Evolutionary conservation across 1,140 invertebrate species (phyloP).

Genomic region (Drosophila hydei): DNA sequence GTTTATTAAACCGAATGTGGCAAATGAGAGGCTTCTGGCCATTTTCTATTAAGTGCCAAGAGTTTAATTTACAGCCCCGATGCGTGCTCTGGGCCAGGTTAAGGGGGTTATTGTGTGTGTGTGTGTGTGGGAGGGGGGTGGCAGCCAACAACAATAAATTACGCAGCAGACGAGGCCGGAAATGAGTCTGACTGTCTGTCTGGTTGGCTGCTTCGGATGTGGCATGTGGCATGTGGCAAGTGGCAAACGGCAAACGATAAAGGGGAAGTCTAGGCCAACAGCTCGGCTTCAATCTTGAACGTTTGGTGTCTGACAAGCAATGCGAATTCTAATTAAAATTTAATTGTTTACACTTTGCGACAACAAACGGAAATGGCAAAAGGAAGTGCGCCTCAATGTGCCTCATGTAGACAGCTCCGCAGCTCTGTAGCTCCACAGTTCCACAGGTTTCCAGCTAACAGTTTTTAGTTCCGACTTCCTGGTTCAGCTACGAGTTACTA

Average conservation of each 20-base stretch:
- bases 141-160: conserved; percentile 55
- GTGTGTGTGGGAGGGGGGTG: too few relatives aligned
- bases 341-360: conserved; percentile 81
- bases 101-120: too few relatives aligned
- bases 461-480: background rate
- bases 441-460: background rate
- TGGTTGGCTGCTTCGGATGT: conserved; percentile 36
- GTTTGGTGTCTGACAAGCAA: conserved; percentile 59
- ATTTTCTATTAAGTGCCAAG: conserved; percentile 76
- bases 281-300: conserved; percentile 15
- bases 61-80: conserved; percentile 66
- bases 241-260: conserved; percentile 33
- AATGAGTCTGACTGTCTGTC: conserved; percentile 47
- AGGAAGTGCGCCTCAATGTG: conserved; percentile 43
- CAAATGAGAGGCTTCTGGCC: conserved; percentile 73
- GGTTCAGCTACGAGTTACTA: conserved; percentile 11
- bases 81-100: background rate
- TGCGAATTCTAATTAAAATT: conserved; percentile 79
- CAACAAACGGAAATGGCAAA: conserved; percentile 64
- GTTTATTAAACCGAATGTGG: conserved; percentile 66
- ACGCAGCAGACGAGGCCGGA: conserved; percentile 61
- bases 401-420: background rate
- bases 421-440: background rate
- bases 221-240: conserved; percentile 34
- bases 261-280: conserved; percentile 22